Evolutionary conservation across 2,113 vertebrate genomes (phyloP).

Genomic region (Hyperopisus bebe): DNA sequence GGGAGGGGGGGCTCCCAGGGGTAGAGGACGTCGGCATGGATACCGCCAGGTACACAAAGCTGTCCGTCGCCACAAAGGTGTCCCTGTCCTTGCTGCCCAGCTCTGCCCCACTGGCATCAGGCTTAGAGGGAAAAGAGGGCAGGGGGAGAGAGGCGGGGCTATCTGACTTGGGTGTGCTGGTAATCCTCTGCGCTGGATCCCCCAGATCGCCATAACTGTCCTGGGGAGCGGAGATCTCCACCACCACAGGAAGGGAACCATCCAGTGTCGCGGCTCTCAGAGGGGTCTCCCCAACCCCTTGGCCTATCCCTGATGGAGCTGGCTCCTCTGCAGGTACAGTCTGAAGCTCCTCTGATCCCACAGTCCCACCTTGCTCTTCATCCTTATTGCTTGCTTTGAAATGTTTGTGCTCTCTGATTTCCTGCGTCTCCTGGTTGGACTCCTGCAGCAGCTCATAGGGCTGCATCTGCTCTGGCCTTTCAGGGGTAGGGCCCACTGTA

Average conservation of each 20-base stretch:
- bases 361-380: conserved; percentile 29
- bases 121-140: conserved; percentile 28
- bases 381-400: conserved; percentile 29
- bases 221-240: conserved; percentile 26
- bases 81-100: conserved; percentile 46
- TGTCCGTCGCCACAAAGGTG: conserved; percentile 61
- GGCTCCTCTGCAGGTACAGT: conserved; percentile 38
- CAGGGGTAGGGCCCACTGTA: conserved; percentile 43
- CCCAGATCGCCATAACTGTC: not conserved
- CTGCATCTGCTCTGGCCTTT: conserved; percentile 15
- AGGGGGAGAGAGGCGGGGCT: conserved; percentile 24
- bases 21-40: conserved; percentile 48
- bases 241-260: conserved; percentile 1
- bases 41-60: conserved; percentile 72
- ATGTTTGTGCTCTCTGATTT: conserved; percentile 34
- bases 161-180: conserved; percentile 45
- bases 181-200: conserved; percentile 24
- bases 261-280: conserved; percentile 24
- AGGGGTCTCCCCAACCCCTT: conserved; percentile 25
- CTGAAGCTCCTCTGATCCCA: conserved; percentile 37
- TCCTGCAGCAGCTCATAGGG: conserved; percentile 38
- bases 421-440: conserved; percentile 43
- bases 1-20: conserved; percentile 56
- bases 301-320: conserved; percentile 28
- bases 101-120: conserved; percentile 34